Evolutionary conservation across 2,888 invertebrate species (phyloP).

Genomic region (Agrochola circellaris): DNA sequence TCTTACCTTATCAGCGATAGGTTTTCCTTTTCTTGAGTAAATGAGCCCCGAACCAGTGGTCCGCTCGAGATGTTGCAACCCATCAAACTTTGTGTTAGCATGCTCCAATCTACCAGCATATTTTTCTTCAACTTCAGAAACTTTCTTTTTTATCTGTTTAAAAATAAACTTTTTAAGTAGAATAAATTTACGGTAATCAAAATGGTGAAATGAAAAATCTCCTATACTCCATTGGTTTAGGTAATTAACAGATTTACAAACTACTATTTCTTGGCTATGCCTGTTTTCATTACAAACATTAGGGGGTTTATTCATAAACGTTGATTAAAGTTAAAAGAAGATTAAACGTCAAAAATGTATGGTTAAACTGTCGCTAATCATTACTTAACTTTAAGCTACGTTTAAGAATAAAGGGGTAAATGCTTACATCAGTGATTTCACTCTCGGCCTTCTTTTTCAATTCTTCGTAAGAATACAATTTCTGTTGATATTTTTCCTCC

Average conservation of each 20-base stretch:
- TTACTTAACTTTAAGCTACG: too few species aligned
- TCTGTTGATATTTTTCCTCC: constrained; percentile 86
- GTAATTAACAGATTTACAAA: neutral
- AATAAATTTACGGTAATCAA: neutral
- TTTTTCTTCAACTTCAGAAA: constrained; percentile 76
- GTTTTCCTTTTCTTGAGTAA: constrained; percentile 87
- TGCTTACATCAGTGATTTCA: constrained; percentile 82
- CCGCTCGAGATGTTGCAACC: constrained; percentile 80
- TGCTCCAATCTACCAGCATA: constrained; percentile 74
- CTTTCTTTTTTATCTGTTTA: constrained; percentile 80
- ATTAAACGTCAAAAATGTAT: too few species aligned
- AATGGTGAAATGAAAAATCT: neutral
- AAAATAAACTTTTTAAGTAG: neutral
- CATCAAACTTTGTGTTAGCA: constrained; percentile 80
- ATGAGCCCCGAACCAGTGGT: constrained; percentile 85
- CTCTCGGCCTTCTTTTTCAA: constrained; percentile 82
- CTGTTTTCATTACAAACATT: neutral
- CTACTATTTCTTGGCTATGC: neutral
- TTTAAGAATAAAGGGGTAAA: neutral
- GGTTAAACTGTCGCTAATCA: too few species aligned
- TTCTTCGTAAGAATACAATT: constrained; percentile 80
- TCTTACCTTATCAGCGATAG: constrained; percentile 86
- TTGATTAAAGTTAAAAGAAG: too few species aligned
- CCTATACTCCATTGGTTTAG: too few species aligned
- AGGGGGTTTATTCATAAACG: too few species aligned